These are phyloP conservation scores for Tetramorium simillimum DNA, from an alignment of 1,140 invertebrate genomes.

Conservation along the genomic window DNA sequence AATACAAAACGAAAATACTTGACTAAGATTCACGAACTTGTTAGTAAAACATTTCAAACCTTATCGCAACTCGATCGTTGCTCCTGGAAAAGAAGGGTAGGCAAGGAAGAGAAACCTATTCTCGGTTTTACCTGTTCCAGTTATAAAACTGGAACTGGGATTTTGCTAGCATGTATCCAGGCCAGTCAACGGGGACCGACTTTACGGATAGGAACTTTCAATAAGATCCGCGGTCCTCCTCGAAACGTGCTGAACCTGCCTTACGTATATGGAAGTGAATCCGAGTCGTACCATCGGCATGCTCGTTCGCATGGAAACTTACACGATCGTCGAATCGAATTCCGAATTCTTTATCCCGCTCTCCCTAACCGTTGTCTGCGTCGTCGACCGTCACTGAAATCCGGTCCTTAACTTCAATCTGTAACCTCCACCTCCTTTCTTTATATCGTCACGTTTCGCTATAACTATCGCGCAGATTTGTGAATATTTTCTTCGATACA, in stretches of 20 bases:
- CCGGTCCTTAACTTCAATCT: conserved; percentile 24
- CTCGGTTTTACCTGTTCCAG: conserved; percentile 19
- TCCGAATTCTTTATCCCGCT: conserved; percentile 49
- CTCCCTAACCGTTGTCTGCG: conserved; percentile 18
- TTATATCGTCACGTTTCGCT: conserved; percentile 40
- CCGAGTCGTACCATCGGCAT: not conserved
- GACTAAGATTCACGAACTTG: not conserved
- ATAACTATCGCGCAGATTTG: conserved; percentile 56
- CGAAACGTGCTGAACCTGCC: conserved; percentile 50
- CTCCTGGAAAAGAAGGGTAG: not conserved
- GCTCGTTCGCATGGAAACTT: conserved; percentile 64
- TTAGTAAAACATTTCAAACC: conserved; percentile 30
- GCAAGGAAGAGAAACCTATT: not conserved
- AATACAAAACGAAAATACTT: not conserved
- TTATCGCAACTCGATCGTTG: conserved; percentile 27
- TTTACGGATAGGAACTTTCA: conserved; percentile 68
- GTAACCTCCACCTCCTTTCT: conserved; percentile 43
- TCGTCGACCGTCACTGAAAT: conserved; percentile 20
- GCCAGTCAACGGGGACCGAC: conserved; percentile 25
- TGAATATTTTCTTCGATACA: conserved; percentile 30
- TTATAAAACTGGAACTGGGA: conserved; percentile 16
- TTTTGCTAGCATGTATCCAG: conserved; percentile 29
- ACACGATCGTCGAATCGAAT: conserved; percentile 70
- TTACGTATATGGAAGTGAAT: conserved; percentile 12
- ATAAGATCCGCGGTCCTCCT: conserved; percentile 64